phyloP scores from a whole-genome alignment of 2,113 vertebrate genomes.

The Circaetus gallicus region DNA sequence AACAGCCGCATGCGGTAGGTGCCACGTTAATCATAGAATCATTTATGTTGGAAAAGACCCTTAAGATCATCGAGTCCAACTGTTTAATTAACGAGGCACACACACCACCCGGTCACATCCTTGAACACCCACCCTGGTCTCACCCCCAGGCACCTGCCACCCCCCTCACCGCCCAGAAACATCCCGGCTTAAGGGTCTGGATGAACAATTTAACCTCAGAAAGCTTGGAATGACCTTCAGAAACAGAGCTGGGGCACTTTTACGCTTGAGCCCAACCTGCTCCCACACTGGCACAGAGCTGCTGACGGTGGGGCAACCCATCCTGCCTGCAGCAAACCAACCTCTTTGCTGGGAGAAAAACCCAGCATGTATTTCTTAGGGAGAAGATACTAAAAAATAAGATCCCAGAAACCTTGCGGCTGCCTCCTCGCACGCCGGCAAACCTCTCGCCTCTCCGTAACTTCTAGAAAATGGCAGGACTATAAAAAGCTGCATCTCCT shows the following conservation, averaged over 20 bases:
- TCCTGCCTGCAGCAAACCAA: neutral
- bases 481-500: neutral
- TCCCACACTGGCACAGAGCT: neutral
- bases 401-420: neutral
- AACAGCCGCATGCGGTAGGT: neutral
- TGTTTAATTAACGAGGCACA: neutral
- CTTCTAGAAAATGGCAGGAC: neutral
- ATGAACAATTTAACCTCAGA: neutral
- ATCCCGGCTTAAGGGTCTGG: neutral
- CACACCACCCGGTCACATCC: accelerated
- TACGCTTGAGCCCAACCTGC: neutral
- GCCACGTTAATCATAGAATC: neutral
- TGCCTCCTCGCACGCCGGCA: neutral
- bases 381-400: accelerated
- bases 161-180: neutral
- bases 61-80: neutral
- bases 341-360: neutral
- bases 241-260: neutral
- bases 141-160: neutral
- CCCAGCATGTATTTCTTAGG: accelerated
- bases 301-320: neutral
- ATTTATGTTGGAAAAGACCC: neutral
- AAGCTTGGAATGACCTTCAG: neutral
- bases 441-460: neutral
- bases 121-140: neutral